phyloP scores from a whole-genome alignment of 2,797 vertebrate species.

The Nannoperca australis region DNA sequence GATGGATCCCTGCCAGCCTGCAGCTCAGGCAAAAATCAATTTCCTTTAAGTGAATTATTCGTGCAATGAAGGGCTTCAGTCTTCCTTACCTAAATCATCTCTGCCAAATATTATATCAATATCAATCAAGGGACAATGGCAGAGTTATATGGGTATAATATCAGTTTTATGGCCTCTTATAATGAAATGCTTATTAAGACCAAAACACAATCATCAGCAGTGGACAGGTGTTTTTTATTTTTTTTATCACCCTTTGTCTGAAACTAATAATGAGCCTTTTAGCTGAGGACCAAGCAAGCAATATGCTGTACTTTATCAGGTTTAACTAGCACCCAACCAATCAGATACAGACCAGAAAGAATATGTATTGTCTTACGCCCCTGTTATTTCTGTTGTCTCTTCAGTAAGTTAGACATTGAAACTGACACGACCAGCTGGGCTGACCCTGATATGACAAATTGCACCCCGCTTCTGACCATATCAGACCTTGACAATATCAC shows the following conservation, averaged over 20 bases:
- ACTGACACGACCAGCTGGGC: conserved; percentile 79
- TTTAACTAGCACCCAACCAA: neutral
- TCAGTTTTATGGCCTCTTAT: conserved; percentile 53
- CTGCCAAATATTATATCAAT: conserved; percentile 48
- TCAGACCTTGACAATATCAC: conserved; percentile 76
- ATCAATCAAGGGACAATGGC: conserved; percentile 37
- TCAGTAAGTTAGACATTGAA: conserved; percentile 76
- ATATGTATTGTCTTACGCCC: neutral
- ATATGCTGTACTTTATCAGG: neutral
- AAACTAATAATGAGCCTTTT: neutral
- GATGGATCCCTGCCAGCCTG: conserved; percentile 32
- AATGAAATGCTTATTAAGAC: conserved; percentile 42
- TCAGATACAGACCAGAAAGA: neutral
- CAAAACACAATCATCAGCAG: conserved; percentile 8
- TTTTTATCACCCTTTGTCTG: neutral
- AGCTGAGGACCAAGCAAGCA: neutral
- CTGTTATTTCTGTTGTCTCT: conserved; percentile 11
- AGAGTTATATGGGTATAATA: conserved; percentile 32
- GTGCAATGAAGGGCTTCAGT: conserved; percentile 45
- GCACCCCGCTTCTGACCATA: conserved; percentile 67
- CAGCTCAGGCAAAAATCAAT: conserved; percentile 53
- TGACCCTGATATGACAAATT: conserved; percentile 74
- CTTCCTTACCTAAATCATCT: conserved; percentile 5
- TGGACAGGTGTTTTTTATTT: conserved; percentile 10
- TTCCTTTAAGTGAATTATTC: conserved; percentile 67